Conservation (phyloP, 1,140 invertebrate species). For the Drosophila aff. region DNA sequence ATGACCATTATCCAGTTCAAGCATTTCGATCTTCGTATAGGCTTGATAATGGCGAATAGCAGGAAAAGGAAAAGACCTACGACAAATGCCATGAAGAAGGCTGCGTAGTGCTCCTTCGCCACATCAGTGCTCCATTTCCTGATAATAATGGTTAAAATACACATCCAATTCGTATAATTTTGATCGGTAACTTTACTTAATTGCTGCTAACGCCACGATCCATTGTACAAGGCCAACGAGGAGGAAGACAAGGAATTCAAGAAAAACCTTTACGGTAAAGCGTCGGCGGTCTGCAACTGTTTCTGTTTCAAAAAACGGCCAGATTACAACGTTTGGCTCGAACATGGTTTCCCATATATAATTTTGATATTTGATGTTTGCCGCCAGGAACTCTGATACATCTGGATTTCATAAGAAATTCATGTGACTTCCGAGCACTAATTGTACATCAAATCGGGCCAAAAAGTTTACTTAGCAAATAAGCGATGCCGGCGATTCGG, state of each 20-base stretch:
- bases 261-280: slow-evolving; percentile 19
- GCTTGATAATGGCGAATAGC: slow-evolving; percentile 18
- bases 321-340: slow-evolving; percentile 21
- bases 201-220: slow-evolving; percentile 2
- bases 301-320: slow-evolving; percentile 23
- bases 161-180: neutral
- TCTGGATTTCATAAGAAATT: slow-evolving; percentile 12
- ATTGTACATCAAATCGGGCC: slow-evolving; percentile 40
- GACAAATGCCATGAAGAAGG: slow-evolving; percentile 22
- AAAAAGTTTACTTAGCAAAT: slow-evolving; percentile 47
- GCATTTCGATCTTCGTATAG: slow-evolving; percentile 7
- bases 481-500: slow-evolving; percentile 22
- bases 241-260: slow-evolving; percentile 1
- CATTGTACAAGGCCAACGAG: slow-evolving; percentile 31
- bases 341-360: slow-evolving; percentile 46
- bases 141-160: neutral
- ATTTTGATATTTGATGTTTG: slow-evolving; percentile 14
- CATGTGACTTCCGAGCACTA: slow-evolving; percentile 4
- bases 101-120: neutral
- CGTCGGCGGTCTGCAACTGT: slow-evolving; percentile 13
- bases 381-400: slow-evolving; percentile 1
- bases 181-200: slow-evolving; percentile 6
- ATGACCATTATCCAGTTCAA: slow-evolving; percentile 21
- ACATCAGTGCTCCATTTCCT: neutral
- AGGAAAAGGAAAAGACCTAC: slow-evolving; percentile 25